These are phyloP conservation scores for Germaria angustata DNA, from an alignment of 2,888 invertebrate species.

Conservation along the genomic window DNA sequence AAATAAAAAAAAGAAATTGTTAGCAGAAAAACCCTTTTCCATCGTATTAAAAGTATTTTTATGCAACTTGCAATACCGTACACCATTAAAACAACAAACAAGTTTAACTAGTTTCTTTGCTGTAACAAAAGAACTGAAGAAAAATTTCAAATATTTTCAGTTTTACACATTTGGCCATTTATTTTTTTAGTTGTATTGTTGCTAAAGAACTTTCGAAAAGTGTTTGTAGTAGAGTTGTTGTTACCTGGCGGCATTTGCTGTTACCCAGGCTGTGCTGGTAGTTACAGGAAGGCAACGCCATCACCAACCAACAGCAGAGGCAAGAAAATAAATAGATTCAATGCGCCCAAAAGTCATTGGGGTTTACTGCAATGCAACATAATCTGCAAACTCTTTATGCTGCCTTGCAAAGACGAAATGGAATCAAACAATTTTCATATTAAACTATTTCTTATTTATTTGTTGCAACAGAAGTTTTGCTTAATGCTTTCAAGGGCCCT, in stretches of 20 bases:
- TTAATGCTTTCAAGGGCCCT: background rate
- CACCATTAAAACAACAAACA: constrained; percentile 27
- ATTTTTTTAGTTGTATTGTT: background rate
- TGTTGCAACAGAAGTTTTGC: background rate
- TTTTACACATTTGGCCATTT: constrained; percentile 34
- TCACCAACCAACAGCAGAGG: background rate
- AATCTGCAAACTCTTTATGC: constrained; percentile 31
- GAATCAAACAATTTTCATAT: constrained; percentile 20
- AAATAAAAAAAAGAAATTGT: background rate
- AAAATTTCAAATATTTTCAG: constrained; percentile 33
- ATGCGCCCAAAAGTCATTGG: constrained; percentile 29
- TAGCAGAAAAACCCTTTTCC: background rate
- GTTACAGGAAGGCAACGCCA: background rate
- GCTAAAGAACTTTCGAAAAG: constrained; percentile 27
- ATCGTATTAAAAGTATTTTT: background rate
- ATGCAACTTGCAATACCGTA: background rate
- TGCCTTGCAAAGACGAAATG: background rate
- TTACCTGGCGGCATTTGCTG: constrained; percentile 1
- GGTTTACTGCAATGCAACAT: constrained; percentile 52
- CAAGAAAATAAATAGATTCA: constrained; percentile 17
- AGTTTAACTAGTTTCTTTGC: constrained; percentile 44
- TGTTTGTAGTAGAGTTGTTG: background rate
- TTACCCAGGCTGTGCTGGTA: constrained; percentile 10
- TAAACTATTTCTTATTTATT: background rate
- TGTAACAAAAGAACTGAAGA: background rate